Base-by-base conservation (phyloP, 1,140 invertebrate genomes). In the Archivesica marissinica region DNA sequence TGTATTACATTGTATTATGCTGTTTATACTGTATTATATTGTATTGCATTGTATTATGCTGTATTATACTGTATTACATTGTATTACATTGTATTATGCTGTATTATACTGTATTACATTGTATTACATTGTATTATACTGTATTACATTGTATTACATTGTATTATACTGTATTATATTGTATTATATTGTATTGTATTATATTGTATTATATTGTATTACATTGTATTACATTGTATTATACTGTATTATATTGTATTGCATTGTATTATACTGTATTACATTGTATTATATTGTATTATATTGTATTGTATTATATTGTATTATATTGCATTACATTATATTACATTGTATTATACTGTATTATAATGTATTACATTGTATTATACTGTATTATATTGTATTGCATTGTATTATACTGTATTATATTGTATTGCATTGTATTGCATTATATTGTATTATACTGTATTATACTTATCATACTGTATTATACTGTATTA, bases 101-200 rank as follows among this genome's bases (percentile, higher is more conserved):
- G n/a, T n/a, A n/a, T n/a, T n/a, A n/a, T n/a, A n/a, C n/a, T 25
- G 9, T 61, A 25, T 61, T 61, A 23, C 9, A 61, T 61, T 23
- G 23, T 61, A 23, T 61, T 23, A 9, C 25, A 23, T 28, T 28
- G 56, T 61, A 25, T 61, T 61, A 11, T 61, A 61, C 25, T 23
- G 23, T 61, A 23, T 61, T 28, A 25, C 25, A 23, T 61, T 61
- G 17, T n/a, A 23, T 61, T 61, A 25, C 11, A 61, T 61, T n/a
- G n/a, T n/a, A n/a, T n/a, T n/a, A n/a, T n/a, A n/a, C n/a, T n/a
- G n/a, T n/a, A n/a, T n/a, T n/a, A n/a, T 61, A 61, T 61, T 28
- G 56, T 61, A 25, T 61, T 61, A 23, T 61, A 23, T 61, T 61
- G 56, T 61, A 61, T 61, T 25, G 23, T 61, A 61, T 61, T 61